Base-by-base conservation (phyloP, 2,113 vertebrate genomes). In the Hippoglossus stenolepis region DNA sequence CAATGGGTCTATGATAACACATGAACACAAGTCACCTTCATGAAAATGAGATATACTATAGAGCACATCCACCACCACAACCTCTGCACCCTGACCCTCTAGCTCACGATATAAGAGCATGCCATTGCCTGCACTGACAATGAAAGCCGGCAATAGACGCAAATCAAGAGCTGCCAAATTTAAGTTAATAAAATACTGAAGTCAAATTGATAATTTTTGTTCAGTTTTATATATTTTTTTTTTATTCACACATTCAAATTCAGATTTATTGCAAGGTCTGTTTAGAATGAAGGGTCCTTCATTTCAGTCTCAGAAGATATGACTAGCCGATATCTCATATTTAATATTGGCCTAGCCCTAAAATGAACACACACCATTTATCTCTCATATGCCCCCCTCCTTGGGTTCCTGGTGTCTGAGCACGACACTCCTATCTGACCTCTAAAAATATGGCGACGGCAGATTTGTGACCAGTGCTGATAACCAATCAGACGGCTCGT, bases 401-500 rank as follows among this genome's bases (percentile, higher is more conserved):
- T n/a, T 23, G 26, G 20, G 75, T 64, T 73, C 68, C 77, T 77
- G 78, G 78, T 62, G 71, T 73, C 80, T 81, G 77, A 78, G 80
- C 66, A 82, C 67, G 84, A 77, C 51, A 43, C 76, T 87, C 79
- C 83, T 65, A 78, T 81, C 85, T 92, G 91, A 90, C 90, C 88
- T 93, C 89, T 84, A 89, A 88, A 87, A 92, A 89, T 87, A 90
- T 91, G 87, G 85, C 60, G 45, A 51, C 26, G n/a, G 82, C 85
- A 90, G 89, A 92, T 92, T 90, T 90, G 91, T 91, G 84, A 80
- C 82, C 80, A 18, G 54, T 58, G 67, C 84, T 89, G 87, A 91
- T 88, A 90, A 90, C 90, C 89, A 91, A 91, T 91, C 90, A 89
- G 85, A 88, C 78, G 79, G 85, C 85, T 77, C 8, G 65, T 83